A percentile compares a stretch with the other conserved stretches of the same genome.
Conservation (phyloP, 2,888 invertebrate species). For the Thysanoteuthis rhombus region DNA sequence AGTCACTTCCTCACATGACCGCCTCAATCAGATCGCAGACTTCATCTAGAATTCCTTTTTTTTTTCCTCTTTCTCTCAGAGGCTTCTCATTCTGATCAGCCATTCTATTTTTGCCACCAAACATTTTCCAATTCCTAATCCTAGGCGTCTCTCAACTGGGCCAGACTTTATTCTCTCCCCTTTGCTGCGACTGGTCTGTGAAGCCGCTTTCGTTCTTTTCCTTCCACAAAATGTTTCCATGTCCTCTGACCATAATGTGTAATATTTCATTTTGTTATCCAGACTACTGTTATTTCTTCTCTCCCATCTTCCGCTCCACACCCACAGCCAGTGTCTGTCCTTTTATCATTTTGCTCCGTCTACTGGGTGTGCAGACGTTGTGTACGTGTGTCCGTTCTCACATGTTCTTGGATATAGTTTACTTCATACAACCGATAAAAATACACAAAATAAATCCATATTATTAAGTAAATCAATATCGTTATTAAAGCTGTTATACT, state of each 20-base stretch:
- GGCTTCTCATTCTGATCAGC: background rate
- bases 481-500: background rate
- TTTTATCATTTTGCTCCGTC: background rate
- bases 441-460: background rate
- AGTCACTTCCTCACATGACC: background rate
- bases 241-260: constrained; percentile 12
- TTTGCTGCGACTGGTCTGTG: background rate
- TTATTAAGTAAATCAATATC: background rate
- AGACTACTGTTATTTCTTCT: background rate
- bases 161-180: background rate
- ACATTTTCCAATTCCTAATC: constrained; percentile 12
- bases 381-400: background rate
- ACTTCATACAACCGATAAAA: background rate
- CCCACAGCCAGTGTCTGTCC: background rate
- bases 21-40: background rate
- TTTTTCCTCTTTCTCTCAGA: background rate
- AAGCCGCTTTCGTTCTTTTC: background rate
- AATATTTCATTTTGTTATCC: background rate
- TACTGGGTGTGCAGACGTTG: background rate
- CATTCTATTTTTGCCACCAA: background rate
- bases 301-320: background rate
- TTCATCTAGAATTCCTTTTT: background rate
- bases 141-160: background rate
- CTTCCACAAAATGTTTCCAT: background rate
- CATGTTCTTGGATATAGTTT: background rate